Percentiles rank a stretch among this genome's conserved stretches.
These are phyloP conservation scores for Caenorhabditis macrosperma DNA, from an alignment of 2,888 invertebrate species.

Conservation along the genomic window DNA sequence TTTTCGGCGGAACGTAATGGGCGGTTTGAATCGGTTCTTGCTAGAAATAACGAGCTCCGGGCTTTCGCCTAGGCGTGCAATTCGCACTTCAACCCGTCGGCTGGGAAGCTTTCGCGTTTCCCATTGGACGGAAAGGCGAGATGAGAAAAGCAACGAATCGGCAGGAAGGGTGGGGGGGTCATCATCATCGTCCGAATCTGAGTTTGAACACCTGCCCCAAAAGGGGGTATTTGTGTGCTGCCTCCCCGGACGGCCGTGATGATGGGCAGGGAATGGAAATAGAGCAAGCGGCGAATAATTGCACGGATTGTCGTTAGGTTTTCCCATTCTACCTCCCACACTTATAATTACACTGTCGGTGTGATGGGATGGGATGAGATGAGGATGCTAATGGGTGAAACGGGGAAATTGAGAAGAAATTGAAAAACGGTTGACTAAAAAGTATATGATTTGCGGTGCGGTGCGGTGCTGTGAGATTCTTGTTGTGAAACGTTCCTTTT, in stretches of 20 bases:
- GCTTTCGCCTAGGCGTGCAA: too few species aligned
- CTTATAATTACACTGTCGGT: constrained; percentile 38
- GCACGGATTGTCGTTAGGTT: constrained; percentile 26
- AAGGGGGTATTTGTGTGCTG: constrained; percentile 31
- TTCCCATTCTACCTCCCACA: neutral
- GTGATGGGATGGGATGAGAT: too few species aligned
- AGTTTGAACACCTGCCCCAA: constrained; percentile 49
- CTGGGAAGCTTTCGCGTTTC: neutral
- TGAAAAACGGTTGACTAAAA: neutral
- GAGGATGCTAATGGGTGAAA: constrained; percentile 36
- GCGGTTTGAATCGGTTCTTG: neutral
- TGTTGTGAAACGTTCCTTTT: too few species aligned
- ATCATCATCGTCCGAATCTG: constrained; percentile 17
- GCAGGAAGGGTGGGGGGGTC: neutral
- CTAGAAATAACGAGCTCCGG: neutral
- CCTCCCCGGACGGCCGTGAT: neutral
- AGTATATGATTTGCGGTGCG: too few species aligned
- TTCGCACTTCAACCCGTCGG: neutral
- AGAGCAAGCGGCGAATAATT: constrained; percentile 19
- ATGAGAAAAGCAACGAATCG: neutral
- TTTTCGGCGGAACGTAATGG: constrained; percentile 1
- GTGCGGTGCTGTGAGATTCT: too few species aligned
- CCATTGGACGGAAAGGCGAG: neutral
- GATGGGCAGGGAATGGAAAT: neutral
- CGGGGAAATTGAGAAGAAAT: neutral